phyloP scores from a whole-genome alignment of 1,140 invertebrate species.

The Mercenaria mercenaria region DNA sequence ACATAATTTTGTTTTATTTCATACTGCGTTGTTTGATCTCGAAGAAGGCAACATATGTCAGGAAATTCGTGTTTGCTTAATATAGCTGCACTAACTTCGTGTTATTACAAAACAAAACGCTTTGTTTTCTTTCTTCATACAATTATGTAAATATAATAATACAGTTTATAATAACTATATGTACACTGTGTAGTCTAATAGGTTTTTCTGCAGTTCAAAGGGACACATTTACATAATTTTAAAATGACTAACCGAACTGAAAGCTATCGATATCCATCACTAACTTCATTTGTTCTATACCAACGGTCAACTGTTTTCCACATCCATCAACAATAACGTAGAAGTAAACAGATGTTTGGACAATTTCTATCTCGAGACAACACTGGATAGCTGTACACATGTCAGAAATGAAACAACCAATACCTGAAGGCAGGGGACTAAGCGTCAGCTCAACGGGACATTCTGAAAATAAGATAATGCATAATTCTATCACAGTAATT shows the following conservation, averaged over 20 bases:
- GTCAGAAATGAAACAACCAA: constrained; percentile 6
- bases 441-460: background rate
- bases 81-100: no score
- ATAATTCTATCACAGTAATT: no score
- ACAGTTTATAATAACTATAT: no score
- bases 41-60: no score
- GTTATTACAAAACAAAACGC: no score
- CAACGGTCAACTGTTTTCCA: background rate
- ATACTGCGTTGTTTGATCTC: no score
- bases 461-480: background rate
- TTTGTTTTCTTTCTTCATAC: no score
- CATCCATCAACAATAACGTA: background rate
- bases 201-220: background rate
- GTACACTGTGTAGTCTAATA: background rate
- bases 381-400: constrained; percentile 24
- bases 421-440: background rate
- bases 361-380: background rate
- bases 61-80: no score
- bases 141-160: background rate
- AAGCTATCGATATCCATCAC: background rate
- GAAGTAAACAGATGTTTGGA: background rate
- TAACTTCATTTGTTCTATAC: background rate
- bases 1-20: no score
- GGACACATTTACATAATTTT: background rate
- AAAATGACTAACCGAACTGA: constrained; percentile 7